Evolutionary conservation across 2,797 vertebrate genomes (phyloP).

Genomic region (Pangasius sanitwongsei): DNA sequence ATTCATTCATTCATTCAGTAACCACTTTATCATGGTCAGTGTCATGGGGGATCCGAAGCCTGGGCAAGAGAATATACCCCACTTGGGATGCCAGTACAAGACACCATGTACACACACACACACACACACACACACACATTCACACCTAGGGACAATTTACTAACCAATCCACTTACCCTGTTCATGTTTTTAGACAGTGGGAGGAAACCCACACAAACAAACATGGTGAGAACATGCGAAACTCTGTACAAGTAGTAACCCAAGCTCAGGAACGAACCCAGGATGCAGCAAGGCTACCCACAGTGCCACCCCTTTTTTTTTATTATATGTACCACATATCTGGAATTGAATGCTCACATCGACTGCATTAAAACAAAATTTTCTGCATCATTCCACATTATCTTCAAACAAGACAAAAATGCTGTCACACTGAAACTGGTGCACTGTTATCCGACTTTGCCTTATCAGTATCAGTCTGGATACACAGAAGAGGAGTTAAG

Average conservation of each 20-base stretch:
- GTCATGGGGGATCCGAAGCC: not conserved
- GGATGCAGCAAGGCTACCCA: not conserved
- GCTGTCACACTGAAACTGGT: not conserved
- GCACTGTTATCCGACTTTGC: not conserved
- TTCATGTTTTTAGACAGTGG: not conserved
- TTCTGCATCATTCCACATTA: conserved; percentile 4
- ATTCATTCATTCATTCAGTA: not conserved
- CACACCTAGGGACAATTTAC: not conserved
- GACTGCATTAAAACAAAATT: not conserved
- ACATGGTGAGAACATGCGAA: not conserved
- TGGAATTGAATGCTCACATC: not conserved
- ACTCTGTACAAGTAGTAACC: not conserved
- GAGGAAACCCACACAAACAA: not conserved
- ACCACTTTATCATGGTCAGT: not conserved
- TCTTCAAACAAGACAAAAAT: not conserved
- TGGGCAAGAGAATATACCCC: not conserved
- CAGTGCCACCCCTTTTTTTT: not conserved
- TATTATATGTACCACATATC: not conserved
- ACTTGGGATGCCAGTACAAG: not conserved
- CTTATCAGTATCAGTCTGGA: not conserved
- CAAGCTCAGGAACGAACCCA: not conserved
- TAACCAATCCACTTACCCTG: not conserved
- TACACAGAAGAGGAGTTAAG: not conserved
- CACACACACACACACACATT: not conserved
- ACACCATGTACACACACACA: not conserved